Evolutionary conservation across 2,113 vertebrate species (phyloP), one percentile per base, ranked within the genome.

Genomic region (Tachuris rubrigastra): DNA sequence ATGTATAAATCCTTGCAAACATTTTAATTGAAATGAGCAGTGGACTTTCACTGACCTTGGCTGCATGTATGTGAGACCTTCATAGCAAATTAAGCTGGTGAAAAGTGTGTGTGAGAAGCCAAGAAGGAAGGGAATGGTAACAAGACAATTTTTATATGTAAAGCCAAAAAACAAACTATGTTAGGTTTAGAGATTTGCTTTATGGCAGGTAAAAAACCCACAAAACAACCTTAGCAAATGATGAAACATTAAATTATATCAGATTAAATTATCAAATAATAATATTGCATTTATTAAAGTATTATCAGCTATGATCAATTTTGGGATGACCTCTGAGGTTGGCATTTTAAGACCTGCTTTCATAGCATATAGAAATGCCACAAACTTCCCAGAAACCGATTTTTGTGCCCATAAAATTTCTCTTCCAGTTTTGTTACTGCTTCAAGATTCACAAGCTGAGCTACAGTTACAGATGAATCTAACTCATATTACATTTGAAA

Each of bases 1-100:
- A 96, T 93, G 91, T 97, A 91, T 90, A 97, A 97, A 97, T 97
- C 96, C 90, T 96, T 59, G 46, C 95, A 98, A 97, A 98, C 81
- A 92, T 91, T 97, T 97, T 98, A 97, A 98, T 96, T 97, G 96
- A 97, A 98, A 97, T 88, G 96, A 96, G 89, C 95, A 96, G 93
- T 96, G 96, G 97, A 97, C 97, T 98, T 96, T 97, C 67, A 83
- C 85, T 96, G 97, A 98, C 97, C 93, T 94, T 91, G 93, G 88
- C 84, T 89, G 82, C 74, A 33, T 23, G 37, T 81, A 35, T 82
- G 68, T 53, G 87, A 95, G 95, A 89, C 50, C 90, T 96, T 96
- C 90, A 55, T 62, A 95, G 90, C 74, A 90, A 67, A 96, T 92
- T 84, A 91, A 87, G 75, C 75, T 23, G 9, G 46, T 90, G 75